Conservation (phyloP, 37 sponge, comb jelly and placozoan genomes). For the Diacarnus erythraeanus region DNA sequence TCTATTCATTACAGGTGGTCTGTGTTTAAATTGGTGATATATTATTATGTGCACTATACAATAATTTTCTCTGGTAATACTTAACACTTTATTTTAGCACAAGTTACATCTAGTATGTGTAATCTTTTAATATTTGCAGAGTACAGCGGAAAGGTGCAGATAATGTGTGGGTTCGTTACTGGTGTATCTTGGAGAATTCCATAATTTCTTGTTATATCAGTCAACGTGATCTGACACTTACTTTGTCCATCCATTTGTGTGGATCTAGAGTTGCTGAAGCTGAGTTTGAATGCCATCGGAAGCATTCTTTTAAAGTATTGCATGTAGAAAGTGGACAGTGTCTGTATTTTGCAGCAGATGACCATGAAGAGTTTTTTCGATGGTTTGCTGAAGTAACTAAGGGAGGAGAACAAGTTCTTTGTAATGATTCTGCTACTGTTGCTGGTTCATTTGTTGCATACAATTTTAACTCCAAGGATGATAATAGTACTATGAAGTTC, state of each 20-base stretch:
- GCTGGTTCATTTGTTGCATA: constrained; percentile 9
- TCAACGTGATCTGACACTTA: constrained; percentile 38
- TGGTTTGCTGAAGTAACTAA: constrained; percentile 60
- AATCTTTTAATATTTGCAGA: background rate
- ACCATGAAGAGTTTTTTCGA: constrained; percentile 13
- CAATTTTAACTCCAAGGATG: constrained; percentile 15
- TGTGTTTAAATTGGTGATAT: no score
- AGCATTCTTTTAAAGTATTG: constrained; percentile 60
- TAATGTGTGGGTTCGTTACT: constrained; percentile 48
- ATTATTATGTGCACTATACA: no score
- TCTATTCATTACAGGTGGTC: no score
- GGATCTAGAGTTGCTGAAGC: constrained; percentile 60
- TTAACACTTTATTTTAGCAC: no score
- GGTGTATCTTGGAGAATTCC: constrained; percentile 61
- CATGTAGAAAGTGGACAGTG: constrained; percentile 63
- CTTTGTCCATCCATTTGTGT: constrained; percentile 35
- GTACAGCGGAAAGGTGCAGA: constrained; percentile 52
- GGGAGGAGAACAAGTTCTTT: constrained; percentile 42
- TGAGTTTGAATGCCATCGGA: constrained; percentile 14
- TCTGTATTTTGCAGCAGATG: constrained; percentile 48
- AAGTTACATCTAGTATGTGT: background rate
- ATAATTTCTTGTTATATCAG: constrained; percentile 43
- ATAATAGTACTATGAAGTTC: background rate
- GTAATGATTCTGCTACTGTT: background rate
- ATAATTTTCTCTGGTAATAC: no score